phyloP scores from a whole-genome alignment of 37 sponge, comb jelly and placozoan genomes.

The Cladorhizidae sp. region DNA sequence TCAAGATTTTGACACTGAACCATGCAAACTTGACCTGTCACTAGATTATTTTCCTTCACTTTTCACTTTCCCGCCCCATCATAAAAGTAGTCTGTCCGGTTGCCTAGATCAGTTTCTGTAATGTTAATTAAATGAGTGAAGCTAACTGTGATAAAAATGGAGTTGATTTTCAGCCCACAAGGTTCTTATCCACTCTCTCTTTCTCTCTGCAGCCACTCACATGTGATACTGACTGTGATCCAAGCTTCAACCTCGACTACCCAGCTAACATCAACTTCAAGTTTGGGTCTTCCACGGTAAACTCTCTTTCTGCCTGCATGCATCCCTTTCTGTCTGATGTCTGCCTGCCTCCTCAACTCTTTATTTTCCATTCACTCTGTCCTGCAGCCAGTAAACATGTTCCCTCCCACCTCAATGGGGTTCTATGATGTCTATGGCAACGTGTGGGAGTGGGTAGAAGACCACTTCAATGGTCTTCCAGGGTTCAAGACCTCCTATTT shows the following conservation, averaged over 20 bases:
- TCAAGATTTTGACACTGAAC: too few relatives aligned
- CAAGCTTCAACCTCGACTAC: slow-evolving; percentile 33
- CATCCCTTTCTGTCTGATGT: neutral
- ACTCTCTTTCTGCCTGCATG: too few relatives aligned
- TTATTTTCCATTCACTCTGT: neutral
- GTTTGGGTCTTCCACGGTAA: slow-evolving; percentile 85
- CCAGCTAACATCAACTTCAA: slow-evolving; percentile 68
- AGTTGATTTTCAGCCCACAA: neutral
- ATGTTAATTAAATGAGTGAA: neutral
- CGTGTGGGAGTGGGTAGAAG: slow-evolving; percentile 93
- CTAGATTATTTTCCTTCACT: too few relatives aligned
- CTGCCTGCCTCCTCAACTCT: neutral
- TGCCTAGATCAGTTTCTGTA: too few relatives aligned
- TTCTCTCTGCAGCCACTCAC: slow-evolving; percentile 30
- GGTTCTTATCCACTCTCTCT: neutral
- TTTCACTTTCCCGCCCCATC: too few relatives aligned
- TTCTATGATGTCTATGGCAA: slow-evolving; percentile 88
- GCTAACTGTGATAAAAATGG: neutral
- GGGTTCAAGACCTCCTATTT: slow-evolving; percentile 74
- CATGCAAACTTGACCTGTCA: too few relatives aligned
- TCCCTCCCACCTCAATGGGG: slow-evolving; percentile 68
- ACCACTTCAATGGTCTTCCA: slow-evolving; percentile 91
- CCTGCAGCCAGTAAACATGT: slow-evolving; percentile 80
- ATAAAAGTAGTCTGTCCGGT: too few relatives aligned
- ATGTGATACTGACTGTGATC: slow-evolving; percentile 56